Base-by-base conservation (phyloP, 2,113 vertebrate species). In the Tetrax tetrax region DNA sequence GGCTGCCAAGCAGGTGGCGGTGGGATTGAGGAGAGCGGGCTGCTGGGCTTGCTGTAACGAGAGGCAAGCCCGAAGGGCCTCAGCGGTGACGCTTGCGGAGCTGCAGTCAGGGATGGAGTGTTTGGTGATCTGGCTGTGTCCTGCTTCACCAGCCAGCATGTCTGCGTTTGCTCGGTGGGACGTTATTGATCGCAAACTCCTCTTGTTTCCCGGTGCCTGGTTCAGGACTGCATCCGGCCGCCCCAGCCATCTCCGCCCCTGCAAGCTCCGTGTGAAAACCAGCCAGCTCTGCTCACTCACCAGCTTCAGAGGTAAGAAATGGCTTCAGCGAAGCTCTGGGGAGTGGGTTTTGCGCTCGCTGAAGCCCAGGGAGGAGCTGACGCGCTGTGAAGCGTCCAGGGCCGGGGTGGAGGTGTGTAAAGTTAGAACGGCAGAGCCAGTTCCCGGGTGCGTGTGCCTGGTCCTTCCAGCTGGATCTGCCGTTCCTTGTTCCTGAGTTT, bases 251-350 rank as follows among this genome's bases (percentile, higher is more conserved):
- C 98, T 83, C 98, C 98, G 38, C 98, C 98, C 92, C 93, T 98
- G 94, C 98, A 99, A 98, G 98, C 98, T 96, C 96, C 99, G 2
- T 98, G 99, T 98, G 99, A 99, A 97, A 99, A 98, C 98, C 99
- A 99, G 98, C 99, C 99, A 87, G 98, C 99, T 94, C 99, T 99
- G 96, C 99, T 99, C 86, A 99, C 99, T 93, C 99, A 99, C 98
- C 99, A 99, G 99, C 99, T 99, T 41, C 99, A 99, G 98, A 99
- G 99, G 99, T 99, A 97, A 61, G 72, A 66, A 38, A 37, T 21
- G 5, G 48, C 43, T 89, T 48, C 12, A 33, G 60, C 2, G 7
- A 25, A 28, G 64, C 66, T 60, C 56, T 37, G 57, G 71, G 78
- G 37, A 56, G 14, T 3, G 41, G 43, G 28, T 2, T 85, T 91